Evolutionary conservation across 2,797 vertebrate species (phyloP).

Genomic region (Catharus ustulatus): DNA sequence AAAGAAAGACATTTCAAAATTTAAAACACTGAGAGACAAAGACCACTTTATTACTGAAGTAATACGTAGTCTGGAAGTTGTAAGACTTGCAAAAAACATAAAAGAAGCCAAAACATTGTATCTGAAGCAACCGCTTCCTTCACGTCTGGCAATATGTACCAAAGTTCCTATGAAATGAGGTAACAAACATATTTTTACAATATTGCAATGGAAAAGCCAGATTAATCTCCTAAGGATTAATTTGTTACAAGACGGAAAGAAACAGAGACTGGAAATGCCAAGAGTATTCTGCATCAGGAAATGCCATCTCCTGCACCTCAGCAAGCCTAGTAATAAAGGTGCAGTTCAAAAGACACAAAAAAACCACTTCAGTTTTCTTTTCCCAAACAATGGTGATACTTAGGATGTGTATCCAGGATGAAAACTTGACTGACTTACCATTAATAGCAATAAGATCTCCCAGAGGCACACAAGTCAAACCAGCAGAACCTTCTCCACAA

Average conservation of each 20-base stretch:
- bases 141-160: not conserved
- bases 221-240: not conserved
- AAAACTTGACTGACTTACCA: slow-evolving; percentile 73
- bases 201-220: not conserved
- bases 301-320: not conserved
- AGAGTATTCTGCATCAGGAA: not conserved
- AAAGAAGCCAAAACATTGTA: not conserved
- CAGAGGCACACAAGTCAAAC: slow-evolving; percentile 85
- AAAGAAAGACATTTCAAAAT: not conserved
- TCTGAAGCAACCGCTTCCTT: not conserved
- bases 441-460: slow-evolving; percentile 85
- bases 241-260: not conserved
- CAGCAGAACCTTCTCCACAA: slow-evolving; percentile 82
- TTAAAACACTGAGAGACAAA: not conserved
- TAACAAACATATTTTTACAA: not conserved
- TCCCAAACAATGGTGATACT: not conserved
- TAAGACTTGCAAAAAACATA: not conserved
- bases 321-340: not conserved
- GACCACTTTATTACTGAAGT: not conserved
- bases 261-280: not conserved
- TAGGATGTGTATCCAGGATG: not conserved
- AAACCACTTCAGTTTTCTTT: not conserved
- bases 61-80: not conserved
- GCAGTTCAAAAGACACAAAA: not conserved
- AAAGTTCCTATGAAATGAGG: not conserved